phyloP scores from a whole-genome alignment of 1,140 invertebrate species.

The Rhagoletis pomonella region DNA sequence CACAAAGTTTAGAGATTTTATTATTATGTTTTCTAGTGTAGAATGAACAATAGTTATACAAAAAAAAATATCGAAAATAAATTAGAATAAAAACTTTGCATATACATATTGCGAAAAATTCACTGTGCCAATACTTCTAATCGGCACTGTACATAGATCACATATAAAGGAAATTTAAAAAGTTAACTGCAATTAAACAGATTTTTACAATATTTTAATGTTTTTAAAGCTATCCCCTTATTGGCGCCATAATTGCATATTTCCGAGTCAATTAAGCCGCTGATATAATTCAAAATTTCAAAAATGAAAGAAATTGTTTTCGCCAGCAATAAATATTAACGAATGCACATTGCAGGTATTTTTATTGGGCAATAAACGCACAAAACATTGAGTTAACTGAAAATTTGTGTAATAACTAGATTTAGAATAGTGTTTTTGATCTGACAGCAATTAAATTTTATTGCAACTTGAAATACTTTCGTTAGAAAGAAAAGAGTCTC shows the following conservation, averaged over 20 bases:
- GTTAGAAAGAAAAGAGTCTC: not conserved
- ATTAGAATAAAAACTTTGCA: no score
- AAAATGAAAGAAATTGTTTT: slow-evolving; percentile 27
- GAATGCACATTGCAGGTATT: not conserved
- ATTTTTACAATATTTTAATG: no score
- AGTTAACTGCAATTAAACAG: no score
- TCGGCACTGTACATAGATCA: no score
- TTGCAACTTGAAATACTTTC: slow-evolving; percentile 27
- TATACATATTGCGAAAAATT: no score
- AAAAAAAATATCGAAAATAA: no score
- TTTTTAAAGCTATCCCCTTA: no score
- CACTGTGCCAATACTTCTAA: no score
- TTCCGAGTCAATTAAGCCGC: slow-evolving; percentile 22
- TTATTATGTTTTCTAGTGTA: no score
- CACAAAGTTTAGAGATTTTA: no score
- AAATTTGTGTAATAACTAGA: slow-evolving; percentile 29
- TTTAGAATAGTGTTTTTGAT: slow-evolving; percentile 30
- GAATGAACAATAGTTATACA: no score
- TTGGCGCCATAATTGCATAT: slow-evolving; percentile 10
- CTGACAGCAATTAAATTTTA: slow-evolving; percentile 43
- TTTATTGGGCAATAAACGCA: slow-evolving; percentile 21
- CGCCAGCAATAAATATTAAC: not conserved
- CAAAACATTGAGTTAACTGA: slow-evolving; percentile 32
- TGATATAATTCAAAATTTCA: slow-evolving; percentile 28
- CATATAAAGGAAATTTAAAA: no score